Evolutionary conservation across 2,113 vertebrate species (phyloP).

Genomic region (Jacana jacana): DNA sequence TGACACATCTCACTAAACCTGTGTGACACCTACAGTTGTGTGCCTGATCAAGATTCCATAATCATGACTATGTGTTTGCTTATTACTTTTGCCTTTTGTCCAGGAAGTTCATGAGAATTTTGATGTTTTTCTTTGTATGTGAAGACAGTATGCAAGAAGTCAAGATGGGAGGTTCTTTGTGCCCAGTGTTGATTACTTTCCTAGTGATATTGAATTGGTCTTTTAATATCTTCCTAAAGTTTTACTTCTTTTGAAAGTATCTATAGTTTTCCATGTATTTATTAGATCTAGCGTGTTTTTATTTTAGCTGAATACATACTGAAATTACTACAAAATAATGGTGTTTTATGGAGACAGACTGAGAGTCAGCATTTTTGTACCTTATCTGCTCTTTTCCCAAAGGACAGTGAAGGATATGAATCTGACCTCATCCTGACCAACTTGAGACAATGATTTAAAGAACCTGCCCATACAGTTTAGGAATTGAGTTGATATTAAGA

Average conservation of each 20-base stretch:
- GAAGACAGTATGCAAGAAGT: not conserved
- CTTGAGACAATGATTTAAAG: not conserved
- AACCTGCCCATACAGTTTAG: not conserved
- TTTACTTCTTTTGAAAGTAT: not conserved
- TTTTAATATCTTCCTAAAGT: conserved; percentile 1
- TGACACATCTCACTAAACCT: not conserved
- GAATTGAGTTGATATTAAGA: not conserved
- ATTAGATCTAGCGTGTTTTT: not conserved
- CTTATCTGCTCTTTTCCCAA: not conserved
- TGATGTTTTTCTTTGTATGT: not conserved
- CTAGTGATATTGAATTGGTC: not conserved
- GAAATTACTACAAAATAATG: not conserved
- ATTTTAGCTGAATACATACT: not conserved
- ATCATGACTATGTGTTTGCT: not conserved
- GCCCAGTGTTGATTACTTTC: not conserved
- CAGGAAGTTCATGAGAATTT: not conserved
- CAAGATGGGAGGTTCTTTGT: not conserved
- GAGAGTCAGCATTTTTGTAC: not conserved
- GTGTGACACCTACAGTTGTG: not conserved
- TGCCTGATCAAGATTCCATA: not conserved
- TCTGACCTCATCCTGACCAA: not conserved
- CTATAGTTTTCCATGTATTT: not conserved
- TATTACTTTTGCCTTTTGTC: not conserved
- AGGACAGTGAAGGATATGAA: not conserved
- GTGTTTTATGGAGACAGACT: not conserved